A percentile compares a stretch with the other conserved stretches of the same genome.
phyloP scores from a whole-genome alignment of 1,140 invertebrate species.

The Venturia canescens region DNA sequence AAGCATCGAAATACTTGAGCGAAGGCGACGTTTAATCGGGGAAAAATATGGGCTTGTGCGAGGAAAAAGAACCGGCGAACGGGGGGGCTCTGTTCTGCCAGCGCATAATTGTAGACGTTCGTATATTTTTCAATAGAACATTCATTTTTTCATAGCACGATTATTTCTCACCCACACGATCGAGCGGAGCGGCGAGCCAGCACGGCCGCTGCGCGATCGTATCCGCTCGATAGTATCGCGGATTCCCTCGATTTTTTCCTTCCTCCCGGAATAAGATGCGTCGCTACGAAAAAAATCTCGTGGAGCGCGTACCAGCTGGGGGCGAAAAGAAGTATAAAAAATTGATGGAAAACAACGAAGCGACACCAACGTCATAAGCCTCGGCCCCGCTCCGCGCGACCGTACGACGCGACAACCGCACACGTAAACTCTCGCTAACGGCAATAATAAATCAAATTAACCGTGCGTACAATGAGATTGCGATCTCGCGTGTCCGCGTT shows the following conservation, averaged over 20 bases:
- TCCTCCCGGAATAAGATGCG: background rate
- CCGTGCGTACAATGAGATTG: conserved; percentile 50
- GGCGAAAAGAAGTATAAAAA: background rate
- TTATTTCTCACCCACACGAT: conserved; percentile 1
- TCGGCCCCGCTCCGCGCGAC: background rate
- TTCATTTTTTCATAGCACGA: background rate
- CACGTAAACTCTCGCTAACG: conserved; percentile 45
- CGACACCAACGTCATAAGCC: no score
- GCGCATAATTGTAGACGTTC: background rate
- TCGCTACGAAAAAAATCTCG: no score
- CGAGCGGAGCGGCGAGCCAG: background rate
- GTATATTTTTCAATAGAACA: background rate
- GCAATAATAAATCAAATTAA: conserved; percentile 51
- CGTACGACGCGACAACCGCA: conserved; percentile 18
- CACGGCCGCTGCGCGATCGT: background rate
- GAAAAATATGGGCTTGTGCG: background rate
- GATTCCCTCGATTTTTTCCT: conserved; percentile 25
- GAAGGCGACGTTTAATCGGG: background rate
- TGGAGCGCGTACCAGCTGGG: no score
- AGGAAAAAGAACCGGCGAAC: background rate
- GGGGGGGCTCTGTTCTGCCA: background rate
- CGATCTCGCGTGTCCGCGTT: conserved; percentile 28
- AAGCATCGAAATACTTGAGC: background rate
- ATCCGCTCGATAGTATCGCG: conserved; percentile 24
- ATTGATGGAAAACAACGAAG: no score